Percentiles rank a stretch among this genome's conserved stretches.
phyloP scores from a whole-genome alignment of 2,113 vertebrate species.

The Synodontis membranacea region DNA sequence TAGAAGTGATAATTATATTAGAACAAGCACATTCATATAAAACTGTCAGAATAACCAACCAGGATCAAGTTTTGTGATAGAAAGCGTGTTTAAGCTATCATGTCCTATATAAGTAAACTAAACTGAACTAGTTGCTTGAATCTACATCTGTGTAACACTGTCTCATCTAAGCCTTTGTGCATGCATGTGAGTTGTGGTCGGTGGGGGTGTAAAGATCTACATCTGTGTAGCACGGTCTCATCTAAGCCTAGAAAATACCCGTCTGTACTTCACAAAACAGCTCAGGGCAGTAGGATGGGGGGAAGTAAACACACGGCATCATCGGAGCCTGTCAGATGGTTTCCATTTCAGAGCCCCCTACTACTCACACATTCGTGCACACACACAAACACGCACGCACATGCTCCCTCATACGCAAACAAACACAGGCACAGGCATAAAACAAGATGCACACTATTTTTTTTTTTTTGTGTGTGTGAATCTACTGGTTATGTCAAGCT shows the following conservation, averaged over 20 bases:
- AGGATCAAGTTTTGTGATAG: not conserved
- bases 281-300: conserved; percentile 34
- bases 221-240: conserved; percentile 48
- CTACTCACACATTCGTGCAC: conserved; percentile 13
- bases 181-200: too few relatives aligned
- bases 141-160: conserved; percentile 48
- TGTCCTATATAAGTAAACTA: not conserved
- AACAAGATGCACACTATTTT: not conserved
- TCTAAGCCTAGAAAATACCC: conserved; percentile 39
- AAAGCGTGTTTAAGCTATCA: not conserved
- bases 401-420: not conserved
- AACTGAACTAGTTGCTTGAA: not conserved
- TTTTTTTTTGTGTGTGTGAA: too few relatives aligned
- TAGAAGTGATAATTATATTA: not conserved
- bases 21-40: not conserved
- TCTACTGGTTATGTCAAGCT: not conserved
- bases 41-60: not conserved
- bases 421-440: not conserved
- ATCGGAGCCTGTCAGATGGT: conserved; percentile 45
- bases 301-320: conserved; percentile 38
- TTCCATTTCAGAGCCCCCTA: conserved; percentile 40
- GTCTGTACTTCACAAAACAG: conserved; percentile 39
- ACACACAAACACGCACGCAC: conserved; percentile 6
- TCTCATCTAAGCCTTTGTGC: conserved; percentile 35
- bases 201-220: conserved; percentile 10